Evolutionary conservation across 2,797 vertebrate species (phyloP).

Genomic region (Gallinago nigripennis): DNA sequence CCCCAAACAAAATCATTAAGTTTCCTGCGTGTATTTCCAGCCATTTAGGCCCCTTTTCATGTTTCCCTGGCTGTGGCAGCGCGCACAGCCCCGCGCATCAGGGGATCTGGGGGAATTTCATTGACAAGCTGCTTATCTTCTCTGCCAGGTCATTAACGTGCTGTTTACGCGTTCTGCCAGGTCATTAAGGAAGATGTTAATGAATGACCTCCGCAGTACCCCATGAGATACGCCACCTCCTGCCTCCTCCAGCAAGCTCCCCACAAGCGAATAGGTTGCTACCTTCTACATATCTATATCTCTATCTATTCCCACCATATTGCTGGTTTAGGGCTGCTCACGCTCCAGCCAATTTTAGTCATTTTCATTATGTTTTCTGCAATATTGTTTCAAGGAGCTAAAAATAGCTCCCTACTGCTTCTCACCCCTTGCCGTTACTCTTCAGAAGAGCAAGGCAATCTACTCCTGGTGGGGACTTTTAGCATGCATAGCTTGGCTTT

Average conservation of each 20-base stretch:
- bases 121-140: slow-evolving; percentile 19
- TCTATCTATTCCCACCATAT: accelerated
- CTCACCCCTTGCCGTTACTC: neutral
- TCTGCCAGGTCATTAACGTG: slow-evolving; percentile 26
- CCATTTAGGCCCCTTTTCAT: neutral
- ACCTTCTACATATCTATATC: neutral
- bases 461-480: accelerated
- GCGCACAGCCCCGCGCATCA: neutral
- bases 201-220: neutral
- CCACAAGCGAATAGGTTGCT: neutral
- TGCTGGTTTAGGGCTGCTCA: neutral
- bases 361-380: neutral
- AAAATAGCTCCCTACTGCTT: neutral
- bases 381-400: neutral
- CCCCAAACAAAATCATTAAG: neutral
- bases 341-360: neutral
- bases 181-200: neutral
- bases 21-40: neutral
- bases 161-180: neutral
- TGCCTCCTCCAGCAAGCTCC: neutral
- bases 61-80: neutral
- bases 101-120: neutral
- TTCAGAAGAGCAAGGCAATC: neutral
- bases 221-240: neutral
- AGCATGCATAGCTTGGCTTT: accelerated